Conservation (phyloP, 2,888 invertebrate genomes). For the Pristionchus fissidentatus region DNA sequence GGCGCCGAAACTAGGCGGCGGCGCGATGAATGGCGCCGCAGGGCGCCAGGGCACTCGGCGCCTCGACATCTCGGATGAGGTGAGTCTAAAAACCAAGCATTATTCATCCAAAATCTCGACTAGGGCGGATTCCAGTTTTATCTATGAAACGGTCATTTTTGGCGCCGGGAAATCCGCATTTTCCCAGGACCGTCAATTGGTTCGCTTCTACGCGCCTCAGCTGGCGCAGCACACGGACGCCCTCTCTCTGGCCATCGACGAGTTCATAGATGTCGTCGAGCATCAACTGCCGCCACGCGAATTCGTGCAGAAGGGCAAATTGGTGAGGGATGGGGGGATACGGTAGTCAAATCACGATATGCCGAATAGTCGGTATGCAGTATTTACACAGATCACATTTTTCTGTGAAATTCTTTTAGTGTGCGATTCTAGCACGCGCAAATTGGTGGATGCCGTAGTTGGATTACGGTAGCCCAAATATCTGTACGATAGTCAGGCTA, state of each 20-base stretch:
- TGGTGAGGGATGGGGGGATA: slow-evolving; percentile 80
- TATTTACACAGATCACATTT: too few relatives aligned
- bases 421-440: background rate
- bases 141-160: background rate
- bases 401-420: too few relatives aligned
- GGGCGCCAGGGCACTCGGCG: background rate
- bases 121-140: background rate
- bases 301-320: slow-evolving; percentile 93
- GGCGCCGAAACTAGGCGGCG: background rate
- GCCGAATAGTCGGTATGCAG: background rate
- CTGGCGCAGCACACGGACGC: slow-evolving; percentile 88
- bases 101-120: background rate
- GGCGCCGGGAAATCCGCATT: background rate
- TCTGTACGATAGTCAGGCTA: too few relatives aligned
- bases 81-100: slow-evolving; percentile 7
- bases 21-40: background rate
- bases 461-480: too few relatives aligned
- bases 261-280: slow-evolving; percentile 91
- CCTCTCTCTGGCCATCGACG: slow-evolving; percentile 90
- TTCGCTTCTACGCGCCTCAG: slow-evolving; percentile 90
- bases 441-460: background rate
- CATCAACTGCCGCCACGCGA: slow-evolving; percentile 92
- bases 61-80: slow-evolving; percentile 53
- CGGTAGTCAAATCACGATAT: background rate
- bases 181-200: slow-evolving; percentile 79